Conservation (phyloP, 2,888 invertebrate genomes). For the Lithosia quadra region DNA sequence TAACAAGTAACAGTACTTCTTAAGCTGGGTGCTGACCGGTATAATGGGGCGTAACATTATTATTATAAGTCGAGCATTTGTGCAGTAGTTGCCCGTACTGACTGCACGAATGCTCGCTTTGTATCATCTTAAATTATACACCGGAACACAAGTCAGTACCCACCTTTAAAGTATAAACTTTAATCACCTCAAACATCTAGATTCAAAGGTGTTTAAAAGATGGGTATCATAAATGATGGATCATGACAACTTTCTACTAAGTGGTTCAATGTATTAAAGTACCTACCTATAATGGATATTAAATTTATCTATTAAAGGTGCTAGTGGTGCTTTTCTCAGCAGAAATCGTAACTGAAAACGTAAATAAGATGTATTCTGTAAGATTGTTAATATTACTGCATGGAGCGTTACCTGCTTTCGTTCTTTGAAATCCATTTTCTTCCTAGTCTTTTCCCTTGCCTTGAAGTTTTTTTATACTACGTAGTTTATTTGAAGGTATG, state of each 20-base stretch:
- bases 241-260: conserved; percentile 15
- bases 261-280: conserved; percentile 15
- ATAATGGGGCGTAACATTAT: background rate
- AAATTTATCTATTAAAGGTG: background rate
- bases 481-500: too few species aligned
- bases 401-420: too few species aligned
- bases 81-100: too few species aligned
- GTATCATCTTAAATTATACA: too few species aligned
- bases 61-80: too few species aligned
- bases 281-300: background rate
- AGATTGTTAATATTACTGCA: too few species aligned
- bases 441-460: too few species aligned
- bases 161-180: conserved; percentile 1
- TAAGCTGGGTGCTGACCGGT: background rate
- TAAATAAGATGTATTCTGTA: too few species aligned
- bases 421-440: too few species aligned
- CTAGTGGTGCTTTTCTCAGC: background rate
- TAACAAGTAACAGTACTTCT: background rate
- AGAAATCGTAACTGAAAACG: too few species aligned
- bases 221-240: conserved; percentile 26
- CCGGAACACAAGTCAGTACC: background rate
- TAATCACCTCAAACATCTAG: conserved; percentile 13
- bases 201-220: conserved; percentile 20
- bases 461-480: too few species aligned
- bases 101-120: too few species aligned